Base-by-base conservation (phyloP, 1,140 invertebrate species). In the Gryon sp. region DNA sequence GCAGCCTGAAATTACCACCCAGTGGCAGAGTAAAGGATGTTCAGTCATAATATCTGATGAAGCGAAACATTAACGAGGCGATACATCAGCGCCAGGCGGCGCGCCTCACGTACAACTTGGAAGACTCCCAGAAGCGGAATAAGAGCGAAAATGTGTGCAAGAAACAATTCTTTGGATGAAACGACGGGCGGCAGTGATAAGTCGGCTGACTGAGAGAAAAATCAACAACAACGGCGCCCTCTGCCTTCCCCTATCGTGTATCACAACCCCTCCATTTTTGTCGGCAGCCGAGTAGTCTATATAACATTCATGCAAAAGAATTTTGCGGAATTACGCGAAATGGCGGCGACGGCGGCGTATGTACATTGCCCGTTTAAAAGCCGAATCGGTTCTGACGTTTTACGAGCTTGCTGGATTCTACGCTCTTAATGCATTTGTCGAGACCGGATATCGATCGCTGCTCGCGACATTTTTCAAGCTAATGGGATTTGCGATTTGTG, bases 51-150 rank as follows among this genome's bases (percentile, higher is more conserved):
- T 83, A 83, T 85, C 85, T 86, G 84, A 85, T 85, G 84, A 86
- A 86, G 85, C 85, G 84, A 83, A 86, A 84, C 85, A 86, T 87
- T 87, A 87, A 87, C 84, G 84, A 85, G 83, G 79, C 83, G 81
- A 87, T 87, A 86, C 82, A 86, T 87, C 85, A 85, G 78, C 82
- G 75, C 45, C 65, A 55, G 43, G 59, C 68, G 82, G 70, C 53
- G 79, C 72, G 80, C 68, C 52, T 82, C 79, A 76, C 80, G 80
- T 70, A 81, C 78, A 79, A 80, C 78, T 82, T 84, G 84, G 79
- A 84, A 81, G 86, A 84, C 83, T 78, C 79, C 83, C 82, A 84
- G 81, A 80, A 82, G 76, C 78, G 80, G 81, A 80, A 82, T 80
- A 48, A 59, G 43, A 50, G 65, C 43, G 34, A 48, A 68, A 69